Evolutionary conservation across 1,140 invertebrate species (phyloP), one percentile per base, ranked within the genome.

Genomic region (Campodea augens): DNA sequence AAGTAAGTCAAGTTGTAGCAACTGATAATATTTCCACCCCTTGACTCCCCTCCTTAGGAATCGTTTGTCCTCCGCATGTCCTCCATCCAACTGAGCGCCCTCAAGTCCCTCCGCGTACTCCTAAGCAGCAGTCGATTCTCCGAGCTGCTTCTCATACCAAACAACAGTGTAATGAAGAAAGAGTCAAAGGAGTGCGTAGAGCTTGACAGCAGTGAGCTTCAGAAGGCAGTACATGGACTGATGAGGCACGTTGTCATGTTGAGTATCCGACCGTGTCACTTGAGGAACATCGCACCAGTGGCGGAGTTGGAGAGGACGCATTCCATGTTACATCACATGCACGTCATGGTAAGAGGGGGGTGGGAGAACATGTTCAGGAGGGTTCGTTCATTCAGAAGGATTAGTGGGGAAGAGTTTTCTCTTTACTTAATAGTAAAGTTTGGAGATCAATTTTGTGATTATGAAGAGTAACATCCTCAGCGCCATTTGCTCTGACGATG

Each of bases 71-170:
- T 73, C 10, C 61, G 63, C 50, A 52, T 71, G 24, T 58, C 64
- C 1, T 65, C 63, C 49, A 52, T 77, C 25, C 72, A 76, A 51
- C 64, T 73, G 45, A 62, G 68, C 23, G 69, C 73, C 23, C 54
- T 77, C 45, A 75, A 75, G 56, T 57, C 67, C 4, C 51, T 77
- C 13, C 57, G 61, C 41, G 56, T 59, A 15, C 57, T 74, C 2
- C 50, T 74, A 13, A 62, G 62, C 44, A 68, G 65, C 43, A 64
- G 61, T 42, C 60, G 62, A 42, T 74, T 65, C 59, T 62, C 61
- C 3, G 73, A 76, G 53, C 56, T 73, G 51, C 56, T 75, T 36
- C 54, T 75, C 4, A 63, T 73, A 13, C 68, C 67, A 0, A 63
- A 64, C 36, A 48, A 5, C 43, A 47, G 7, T 47, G 49, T 13